Evolutionary conservation across 92 coral and sea anemone genomes (phyloP), one percentile per base, ranked within the genome.

Genomic region (Heliopora coerulea): DNA sequence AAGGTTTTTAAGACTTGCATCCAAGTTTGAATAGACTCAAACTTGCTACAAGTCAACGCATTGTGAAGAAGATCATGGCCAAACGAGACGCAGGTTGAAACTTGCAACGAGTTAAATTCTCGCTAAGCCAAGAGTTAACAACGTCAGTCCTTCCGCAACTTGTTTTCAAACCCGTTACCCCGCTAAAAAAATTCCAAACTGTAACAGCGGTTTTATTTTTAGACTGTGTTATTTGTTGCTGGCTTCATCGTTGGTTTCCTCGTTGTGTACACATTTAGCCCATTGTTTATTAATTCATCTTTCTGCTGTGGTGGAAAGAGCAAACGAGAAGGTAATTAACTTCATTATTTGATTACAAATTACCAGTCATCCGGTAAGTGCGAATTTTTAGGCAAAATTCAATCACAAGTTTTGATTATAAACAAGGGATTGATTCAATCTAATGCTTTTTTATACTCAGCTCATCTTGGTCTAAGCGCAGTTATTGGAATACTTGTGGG

Each of bases 141-240:
- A n/a, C n/a, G n/a, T n/a, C n/a, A n/a, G n/a, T n/a, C n/a, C n/a
- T n/a, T n/a, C n/a, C n/a, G n/a, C n/a, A 3, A 20, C 11, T 9
- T 15, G 19, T 26, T 11, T 61, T 8, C 30, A 25, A 30, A 11
- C 1, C 12, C 23, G 19, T 8, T 37, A 46, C 15, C 26, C 26
- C 19, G 25, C 18, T 25, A 3, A 13, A 23, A 64, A 11, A 8
- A 29, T 3, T 21, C 23, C 65, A 8, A 32, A 20, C 8, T 64
- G 44, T 24, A 52, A 9, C 80, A 35, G 13, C 21, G 46, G 40
- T 15, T 54, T 50, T 40, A 13, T 40, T 39, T 48, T 13, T 78
- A 91, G 97, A 88, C 97, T 2, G 85, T 91, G 46, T 87, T 89
- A 91, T 91, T 91, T 50, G 87, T 91, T 34, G 96, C 91, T 28